These are phyloP conservation scores for Spilarctia lutea DNA, from an alignment of 2,888 invertebrate species.

Conservation along the genomic window DNA sequence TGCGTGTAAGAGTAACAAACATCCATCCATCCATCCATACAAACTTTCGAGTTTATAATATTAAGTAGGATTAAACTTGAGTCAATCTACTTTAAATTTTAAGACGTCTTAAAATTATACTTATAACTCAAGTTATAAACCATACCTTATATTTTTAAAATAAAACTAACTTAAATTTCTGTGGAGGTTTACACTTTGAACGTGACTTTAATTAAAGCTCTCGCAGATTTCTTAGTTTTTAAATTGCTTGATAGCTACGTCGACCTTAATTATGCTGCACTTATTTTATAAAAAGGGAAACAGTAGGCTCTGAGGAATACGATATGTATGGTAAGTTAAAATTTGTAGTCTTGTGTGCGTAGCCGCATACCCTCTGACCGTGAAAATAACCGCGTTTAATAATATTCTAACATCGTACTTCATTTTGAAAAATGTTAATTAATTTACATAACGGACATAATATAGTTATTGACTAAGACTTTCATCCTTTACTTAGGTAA, in stretches of 20 bases:
- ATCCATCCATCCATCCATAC: no score
- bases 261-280: constrained; percentile 57
- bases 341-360: neutral
- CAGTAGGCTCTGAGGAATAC: constrained; percentile 13
- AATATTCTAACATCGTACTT: no score
- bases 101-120: neutral
- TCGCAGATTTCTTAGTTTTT: constrained; percentile 61
- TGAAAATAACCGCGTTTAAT: no score
- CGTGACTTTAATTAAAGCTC: constrained; percentile 63
- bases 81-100: neutral
- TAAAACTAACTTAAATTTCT: constrained; percentile 1
- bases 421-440: no score
- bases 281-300: constrained; percentile 36
- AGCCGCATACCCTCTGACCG: neutral
- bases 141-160: neutral
- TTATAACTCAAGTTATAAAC: neutral
- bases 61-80: neutral
- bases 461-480: no score
- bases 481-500: no score
- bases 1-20: no score
- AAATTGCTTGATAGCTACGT: constrained; percentile 57
- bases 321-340: constrained; percentile 5
- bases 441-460: no score
- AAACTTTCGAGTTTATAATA: no score
- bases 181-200: constrained; percentile 51